Base-by-base conservation (phyloP, 2,797 vertebrate species). In the Amniataba percoides region DNA sequence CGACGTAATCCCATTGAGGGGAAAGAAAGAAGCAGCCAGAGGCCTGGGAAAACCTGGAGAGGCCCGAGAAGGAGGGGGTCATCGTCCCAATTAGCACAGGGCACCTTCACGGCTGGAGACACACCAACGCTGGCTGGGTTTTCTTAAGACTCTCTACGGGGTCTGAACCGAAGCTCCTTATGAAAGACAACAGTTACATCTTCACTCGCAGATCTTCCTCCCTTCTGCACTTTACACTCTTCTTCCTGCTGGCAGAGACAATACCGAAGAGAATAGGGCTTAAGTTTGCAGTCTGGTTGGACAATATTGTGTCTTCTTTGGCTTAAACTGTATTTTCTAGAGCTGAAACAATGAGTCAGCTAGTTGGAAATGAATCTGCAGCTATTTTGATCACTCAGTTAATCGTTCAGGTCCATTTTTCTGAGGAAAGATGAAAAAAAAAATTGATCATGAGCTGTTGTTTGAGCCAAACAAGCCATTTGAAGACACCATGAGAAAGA, bases 1-100 rank as follows among this genome's bases (percentile, higher is more conserved):
- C 89, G 77, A 87, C 92, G 90, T 96, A 96, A 96, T 96, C 96
- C 94, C 93, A 95, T 96, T 96, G 96, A 95, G 90, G 89, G 89
- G 69, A 73, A 82, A 86, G 87, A 92, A 80, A 88, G 92, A 88
- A 93, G 94, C 92, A 80, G 91, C 79, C 87, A 93, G 93, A 91
- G 93, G 92, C 94, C 94, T 96, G 96, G 95, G 95, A 95, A 95
- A 89, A 83, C 81, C 90, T 80, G 82, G 79, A 91, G 87, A 80
- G 80, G 74, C 81, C 90, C 56, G 81, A 81, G 83, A 89, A 81
- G 80, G 46, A 46, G 69, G 86, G 80, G 85, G 75, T 78, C 78
- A 84, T 90, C 83, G 89, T 94, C 93, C 94, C 95, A 96, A 96
- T 97, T 96, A 96, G 95, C 86, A 80, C 86, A 86, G 90, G 87